Evolutionary conservation across 2,113 vertebrate species (phyloP), one percentile per base, ranked within the genome.

Genomic region (Rhegmatorhina hoffmannsi): DNA sequence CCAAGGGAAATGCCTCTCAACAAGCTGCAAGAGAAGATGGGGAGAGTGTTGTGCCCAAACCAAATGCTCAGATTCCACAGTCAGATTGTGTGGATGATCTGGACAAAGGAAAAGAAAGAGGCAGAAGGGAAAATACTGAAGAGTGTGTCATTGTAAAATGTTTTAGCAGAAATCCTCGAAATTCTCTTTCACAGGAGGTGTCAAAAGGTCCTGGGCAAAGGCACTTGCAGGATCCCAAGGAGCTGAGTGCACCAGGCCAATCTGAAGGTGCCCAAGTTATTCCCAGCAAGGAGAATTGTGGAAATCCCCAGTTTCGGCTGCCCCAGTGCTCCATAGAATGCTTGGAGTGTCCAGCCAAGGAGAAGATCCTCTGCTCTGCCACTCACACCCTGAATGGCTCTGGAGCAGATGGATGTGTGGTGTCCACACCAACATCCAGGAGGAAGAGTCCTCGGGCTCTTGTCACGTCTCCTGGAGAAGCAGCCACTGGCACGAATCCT

Each of bases 371-470:
- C 25, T 40, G 9, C 34, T 15, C 31, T 62, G 9, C 11, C 25
- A 1, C 3, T 12, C 21, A 10, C 33, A 3, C 0, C 0, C 8
- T 10, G 7, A 5, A 9, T 3, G 31, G 3, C 67, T 24, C 56
- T 47, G 52, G 6, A 13, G 62, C 6, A 13, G 47, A 4, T 2
- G 2, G 17, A 7, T 3, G 1, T 9, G 26, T 43, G 58, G 36
- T 28, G 46, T n/a, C 31, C 68, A 62, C 56, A 33, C 15, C 94
- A 16, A 24, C 2, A 0, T 2, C 55, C 76, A 80, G 43, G 6
- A 90, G 85, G 76, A 92, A 25, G 50, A 78, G 87, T 29, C 40
- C 34, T 56, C 63, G 53, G 3, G 44, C 66, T 44, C 28, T 0
- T 7, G 26, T 66, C 0, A 0, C 19, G 4, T 68, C 70, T 3